Evolutionary conservation across 2,888 invertebrate species (phyloP).

Genomic region (Belgica antarctica): DNA sequence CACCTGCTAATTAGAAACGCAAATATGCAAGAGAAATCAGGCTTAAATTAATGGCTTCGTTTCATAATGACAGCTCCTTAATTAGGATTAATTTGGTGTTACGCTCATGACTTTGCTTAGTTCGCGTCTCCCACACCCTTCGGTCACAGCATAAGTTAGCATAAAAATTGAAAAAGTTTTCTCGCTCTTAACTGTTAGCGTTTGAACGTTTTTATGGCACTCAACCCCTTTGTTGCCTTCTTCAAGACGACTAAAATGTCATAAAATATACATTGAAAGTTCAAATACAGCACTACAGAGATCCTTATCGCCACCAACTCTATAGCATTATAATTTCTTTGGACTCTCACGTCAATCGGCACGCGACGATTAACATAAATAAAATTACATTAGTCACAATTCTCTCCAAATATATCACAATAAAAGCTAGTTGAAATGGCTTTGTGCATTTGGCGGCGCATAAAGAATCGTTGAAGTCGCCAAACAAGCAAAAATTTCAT

Average conservation of each 20-base stretch:
- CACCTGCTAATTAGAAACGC: constrained; percentile 35
- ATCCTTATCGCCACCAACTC: constrained; percentile 36
- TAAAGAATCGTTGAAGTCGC: background rate
- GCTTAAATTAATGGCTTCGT: constrained; percentile 37
- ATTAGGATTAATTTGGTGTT: constrained; percentile 33
- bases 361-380: constrained; percentile 40
- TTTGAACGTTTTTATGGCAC: constrained; percentile 13
- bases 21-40: constrained; percentile 29
- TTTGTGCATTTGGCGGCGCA: constrained; percentile 1
- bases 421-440: background rate
- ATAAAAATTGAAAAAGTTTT: too few relatives aligned
- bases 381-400: constrained; percentile 43
- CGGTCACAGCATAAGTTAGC: background rate
- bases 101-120: constrained; percentile 35
- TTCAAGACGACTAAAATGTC: constrained; percentile 16
- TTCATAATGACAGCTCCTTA: constrained; percentile 39
- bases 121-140: background rate
- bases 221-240: constrained; percentile 18
- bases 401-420: constrained; percentile 30
- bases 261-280: constrained; percentile 29
- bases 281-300: constrained; percentile 20
- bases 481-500: background rate
- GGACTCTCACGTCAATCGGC: constrained; percentile 41
- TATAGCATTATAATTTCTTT: constrained; percentile 44
- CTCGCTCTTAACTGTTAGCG: constrained; percentile 7